Base-by-base conservation (phyloP, 2,797 vertebrate species). In the Syngnathus acus region DNA sequence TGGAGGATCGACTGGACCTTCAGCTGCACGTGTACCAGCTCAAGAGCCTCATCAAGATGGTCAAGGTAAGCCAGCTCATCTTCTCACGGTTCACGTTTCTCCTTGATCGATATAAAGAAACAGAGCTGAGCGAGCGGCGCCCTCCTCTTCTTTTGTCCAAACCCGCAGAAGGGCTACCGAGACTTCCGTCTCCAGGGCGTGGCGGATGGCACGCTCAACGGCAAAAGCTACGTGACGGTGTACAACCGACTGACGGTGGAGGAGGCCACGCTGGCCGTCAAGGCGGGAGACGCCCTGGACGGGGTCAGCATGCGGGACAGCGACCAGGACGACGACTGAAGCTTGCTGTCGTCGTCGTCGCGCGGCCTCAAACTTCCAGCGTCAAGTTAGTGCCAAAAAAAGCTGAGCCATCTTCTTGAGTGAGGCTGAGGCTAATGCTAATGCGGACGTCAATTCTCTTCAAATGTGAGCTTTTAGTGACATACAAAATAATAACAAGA, bases 31-130 rank as follows among this genome's bases (percentile, higher is more conserved):
- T 93, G 78, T 98, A 95, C 89, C 97, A 99, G 82, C 91, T 99
- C 85, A 98, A 97, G 88, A 97, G 93, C 0, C 94, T 98, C 86
- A 98, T 99, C 92, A 98, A 94, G 85, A 95, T 99, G 63, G 94
- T 98, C 65, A 99, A 99, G 95, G 97, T 99, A 92, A 93, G 53
- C 1, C 91, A 93, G 54, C 1, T 5, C 26, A 32, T 32, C 26
- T 32, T 32, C 26, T 32, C 26, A 32, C 26, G 26, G 26, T 32
- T 32, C 26, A 32, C 26, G 2, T 32, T 32, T 32, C 26, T 32
- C 26, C 26, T 32, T 32, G 26, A 32, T 32, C 2, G 26, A 32
- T 32, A 3, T 32, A 32, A 32, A 32, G 26, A 32, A 32, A 32
- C 3, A 37, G 42, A 57, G 9, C 1, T 9, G 39, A 5, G 9